Conservation (phyloP, 2,888 invertebrate species). For the Cheiracanthium punctorium region DNA sequence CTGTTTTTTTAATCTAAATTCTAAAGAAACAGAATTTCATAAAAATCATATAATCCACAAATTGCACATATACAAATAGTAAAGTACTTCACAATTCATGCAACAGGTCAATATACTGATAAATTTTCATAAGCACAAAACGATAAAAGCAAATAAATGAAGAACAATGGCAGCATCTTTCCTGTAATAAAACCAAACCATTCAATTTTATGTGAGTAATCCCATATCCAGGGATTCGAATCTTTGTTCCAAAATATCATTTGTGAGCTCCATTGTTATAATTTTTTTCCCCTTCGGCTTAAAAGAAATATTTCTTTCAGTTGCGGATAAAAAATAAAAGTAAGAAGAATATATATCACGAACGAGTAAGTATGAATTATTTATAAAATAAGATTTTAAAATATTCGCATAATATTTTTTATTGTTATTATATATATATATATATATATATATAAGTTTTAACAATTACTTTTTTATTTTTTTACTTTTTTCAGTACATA, state of each 20-base stretch:
- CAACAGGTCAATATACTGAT: too few relatives aligned
- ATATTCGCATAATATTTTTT: constrained; percentile 3
- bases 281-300: not conserved
- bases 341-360: not conserved
- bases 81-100: too few relatives aligned
- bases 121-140: not conserved
- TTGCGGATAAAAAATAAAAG: not conserved
- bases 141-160: not conserved
- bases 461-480: too few relatives aligned
- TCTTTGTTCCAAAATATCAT: not conserved
- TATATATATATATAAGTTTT: too few relatives aligned
- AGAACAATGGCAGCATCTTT: not conserved
- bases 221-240: not conserved
- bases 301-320: not conserved
- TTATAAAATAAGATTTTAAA: not conserved
- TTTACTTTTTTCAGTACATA: too few relatives aligned
- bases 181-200: not conserved
- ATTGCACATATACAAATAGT: too few relatives aligned
- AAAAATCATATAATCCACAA: too few relatives aligned
- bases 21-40: too few relatives aligned
- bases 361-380: not conserved
- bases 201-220: not conserved
- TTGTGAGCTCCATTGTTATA: not conserved
- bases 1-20: too few relatives aligned
- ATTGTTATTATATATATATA: too few relatives aligned